These are phyloP conservation scores for Rhingia campestris DNA, from an alignment of 2,888 invertebrate genomes.

Conservation along the genomic window DNA sequence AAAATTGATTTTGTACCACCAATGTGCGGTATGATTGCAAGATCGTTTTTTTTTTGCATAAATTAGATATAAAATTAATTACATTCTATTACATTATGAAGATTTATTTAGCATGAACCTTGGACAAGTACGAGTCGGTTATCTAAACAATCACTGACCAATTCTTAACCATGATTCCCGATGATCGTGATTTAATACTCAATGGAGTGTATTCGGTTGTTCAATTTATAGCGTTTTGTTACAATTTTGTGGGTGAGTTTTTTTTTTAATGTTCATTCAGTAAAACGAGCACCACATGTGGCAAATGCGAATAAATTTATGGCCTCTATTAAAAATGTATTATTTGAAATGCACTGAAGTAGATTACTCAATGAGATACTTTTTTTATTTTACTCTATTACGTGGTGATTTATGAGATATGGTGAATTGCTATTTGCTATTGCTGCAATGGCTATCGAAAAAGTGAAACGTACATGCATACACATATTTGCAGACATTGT, in stretches of 20 bases:
- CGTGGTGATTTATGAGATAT: neutral
- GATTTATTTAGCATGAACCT: constrained; percentile 24
- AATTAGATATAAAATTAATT: constrained; percentile 54
- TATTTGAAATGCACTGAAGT: constrained; percentile 2
- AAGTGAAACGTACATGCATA: too few species aligned
- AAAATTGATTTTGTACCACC: constrained; percentile 55
- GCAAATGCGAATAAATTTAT: constrained; percentile 49
- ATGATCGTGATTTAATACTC: constrained; percentile 23
- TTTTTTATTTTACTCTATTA: neutral
- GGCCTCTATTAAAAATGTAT: constrained; percentile 10
- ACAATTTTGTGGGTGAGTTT: constrained; percentile 49
- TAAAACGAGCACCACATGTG: constrained; percentile 30
- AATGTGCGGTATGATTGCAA: constrained; percentile 26
- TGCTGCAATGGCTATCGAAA: too few species aligned
- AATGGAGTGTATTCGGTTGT: constrained; percentile 3
- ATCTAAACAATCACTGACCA: too few species aligned
- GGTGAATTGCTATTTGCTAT: neutral
- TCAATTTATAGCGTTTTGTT: constrained; percentile 6
- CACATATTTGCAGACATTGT: too few species aligned
- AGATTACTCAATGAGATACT: neutral
- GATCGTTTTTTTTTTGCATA: constrained; percentile 14
- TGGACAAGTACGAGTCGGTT: too few species aligned
- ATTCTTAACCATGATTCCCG: too few species aligned
- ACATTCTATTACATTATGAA: constrained; percentile 1
- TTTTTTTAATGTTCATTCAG: constrained; percentile 1